Evolutionary conservation across 2,113 vertebrate genomes (phyloP).

Genomic region (Lasiurus cinereus): DNA sequence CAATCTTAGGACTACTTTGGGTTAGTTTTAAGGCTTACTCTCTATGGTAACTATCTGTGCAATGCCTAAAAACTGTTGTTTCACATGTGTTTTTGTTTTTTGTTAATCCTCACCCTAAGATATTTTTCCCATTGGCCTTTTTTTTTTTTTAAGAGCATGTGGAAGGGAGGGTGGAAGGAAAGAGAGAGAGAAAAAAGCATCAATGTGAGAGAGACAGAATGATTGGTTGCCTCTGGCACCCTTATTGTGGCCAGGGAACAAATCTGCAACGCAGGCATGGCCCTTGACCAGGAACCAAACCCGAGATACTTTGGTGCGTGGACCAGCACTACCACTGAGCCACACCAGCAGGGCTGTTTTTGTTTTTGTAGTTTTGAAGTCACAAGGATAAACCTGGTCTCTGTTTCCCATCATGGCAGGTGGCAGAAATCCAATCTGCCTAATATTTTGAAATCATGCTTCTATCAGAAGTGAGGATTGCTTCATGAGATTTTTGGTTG

Average conservation of each 20-base stretch:
- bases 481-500: background rate
- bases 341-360: background rate
- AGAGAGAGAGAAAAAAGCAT: too few relatives aligned
- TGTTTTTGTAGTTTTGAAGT: slow-evolving; percentile 22
- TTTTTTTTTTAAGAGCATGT: too few relatives aligned
- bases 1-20: background rate
- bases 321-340: too few relatives aligned
- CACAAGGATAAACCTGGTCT: slow-evolving; percentile 7
- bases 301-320: too few relatives aligned
- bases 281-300: too few relatives aligned
- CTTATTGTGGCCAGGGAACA: too few relatives aligned
- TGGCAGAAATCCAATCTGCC: background rate
- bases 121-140: too few relatives aligned
- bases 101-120: too few relatives aligned
- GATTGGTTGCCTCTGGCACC: too few relatives aligned
- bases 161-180: too few relatives aligned
- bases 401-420: background rate
- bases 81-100: background rate
- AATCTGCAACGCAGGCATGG: too few relatives aligned
- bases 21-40: background rate
- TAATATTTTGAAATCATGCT: slow-evolving; percentile 43
- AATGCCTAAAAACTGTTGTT: background rate
- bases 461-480: slow-evolving; percentile 33
- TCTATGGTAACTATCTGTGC: slow-evolving; percentile 35
- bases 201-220: too few relatives aligned